A percentile compares a stretch with the other conserved stretches of the same genome.
Conservation (phyloP, 37 sponge, comb jelly and placozoan genomes). For the Dysidea cf. avara region DNA sequence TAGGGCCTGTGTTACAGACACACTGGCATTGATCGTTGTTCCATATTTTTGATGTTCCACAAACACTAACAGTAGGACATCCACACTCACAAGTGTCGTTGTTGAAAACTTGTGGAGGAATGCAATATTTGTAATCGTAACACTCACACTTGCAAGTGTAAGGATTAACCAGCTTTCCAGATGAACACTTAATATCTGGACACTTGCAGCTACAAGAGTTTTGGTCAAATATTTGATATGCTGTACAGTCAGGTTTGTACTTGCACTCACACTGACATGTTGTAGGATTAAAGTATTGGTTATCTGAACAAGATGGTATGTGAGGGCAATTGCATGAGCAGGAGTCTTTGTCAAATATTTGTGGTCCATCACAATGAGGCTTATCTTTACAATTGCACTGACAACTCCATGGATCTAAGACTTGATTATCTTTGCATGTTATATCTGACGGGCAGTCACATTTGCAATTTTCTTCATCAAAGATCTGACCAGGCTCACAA, state of each 20-base stretch:
- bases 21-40: conserved; percentile 15
- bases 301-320: not conserved
- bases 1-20: conserved; percentile 10
- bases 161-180: conserved; percentile 1
- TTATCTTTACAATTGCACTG: not conserved
- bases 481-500: conserved; percentile 4
- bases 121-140: not conserved
- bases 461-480: not conserved
- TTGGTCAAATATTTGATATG: conserved; percentile 9
- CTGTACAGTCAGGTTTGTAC: not conserved
- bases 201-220: conserved; percentile 12
- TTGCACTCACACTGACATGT: conserved; percentile 38
- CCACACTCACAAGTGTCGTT: conserved; percentile 21
- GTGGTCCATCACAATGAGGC: not conserved
- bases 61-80: conserved; percentile 27
- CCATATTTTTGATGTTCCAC: conserved; percentile 3
- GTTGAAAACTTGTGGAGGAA: not conserved
- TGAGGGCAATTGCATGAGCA: conserved; percentile 32
- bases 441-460: conserved; percentile 15
- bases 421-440: no score
- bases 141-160: conserved; percentile 29
- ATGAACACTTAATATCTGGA: not conserved
- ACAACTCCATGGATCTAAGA: no score
- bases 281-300: not conserved
- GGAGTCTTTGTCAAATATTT: conserved; percentile 1